Evolutionary conservation across 2,797 vertebrate genomes (phyloP), one percentile per base, ranked within the genome.

Genomic region (Oreonectes daqikongensis): DNA sequence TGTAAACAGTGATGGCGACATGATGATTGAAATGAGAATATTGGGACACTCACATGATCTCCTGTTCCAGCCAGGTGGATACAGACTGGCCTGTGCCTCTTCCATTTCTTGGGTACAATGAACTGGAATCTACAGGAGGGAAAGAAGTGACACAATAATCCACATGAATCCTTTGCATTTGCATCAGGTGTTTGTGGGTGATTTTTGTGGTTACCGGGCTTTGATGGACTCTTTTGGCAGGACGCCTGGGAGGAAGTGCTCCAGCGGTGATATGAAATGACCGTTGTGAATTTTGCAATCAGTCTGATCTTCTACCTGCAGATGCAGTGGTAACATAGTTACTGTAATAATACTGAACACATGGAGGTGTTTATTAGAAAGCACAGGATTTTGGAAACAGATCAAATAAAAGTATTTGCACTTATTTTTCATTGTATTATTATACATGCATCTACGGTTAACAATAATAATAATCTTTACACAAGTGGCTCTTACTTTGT

Each of bases 31-130:
- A 28, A 60, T 57, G 15, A 15, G 17, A 14, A 59, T 35, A 3
- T n/a, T 61, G 30, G 35, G 26, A 55, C 48, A 84, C 96, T 95
- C 87, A 99, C 97, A 24, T 99, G 97, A 84, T 99, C 97, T 90
- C 97, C 97, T 57, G 97, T 99, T 85, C 97, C 97, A 53, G 97
- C 97, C 85, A 99, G 84, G 84, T 99, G 97, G 87, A 99, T 95
- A 77, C 97, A 98, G 55, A 98, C 96, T 46, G 97, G 96, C 86
- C 92, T 93, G 85, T 98, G 90, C 83, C 91, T 93, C 78, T 88
- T 93, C 97, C 97, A 99, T 89, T 84, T 92, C 88, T 94, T 97
- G 48, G 97, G 97, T 75, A 98, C 91, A 85, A 99, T 94, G 77
- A 99, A 95, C 83, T 99, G 97, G 89, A 99, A 99, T 69, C 97